Evolutionary conservation across 64 coral and sea anemone species (phyloP).

Genomic region (Anthopleura sola): DNA sequence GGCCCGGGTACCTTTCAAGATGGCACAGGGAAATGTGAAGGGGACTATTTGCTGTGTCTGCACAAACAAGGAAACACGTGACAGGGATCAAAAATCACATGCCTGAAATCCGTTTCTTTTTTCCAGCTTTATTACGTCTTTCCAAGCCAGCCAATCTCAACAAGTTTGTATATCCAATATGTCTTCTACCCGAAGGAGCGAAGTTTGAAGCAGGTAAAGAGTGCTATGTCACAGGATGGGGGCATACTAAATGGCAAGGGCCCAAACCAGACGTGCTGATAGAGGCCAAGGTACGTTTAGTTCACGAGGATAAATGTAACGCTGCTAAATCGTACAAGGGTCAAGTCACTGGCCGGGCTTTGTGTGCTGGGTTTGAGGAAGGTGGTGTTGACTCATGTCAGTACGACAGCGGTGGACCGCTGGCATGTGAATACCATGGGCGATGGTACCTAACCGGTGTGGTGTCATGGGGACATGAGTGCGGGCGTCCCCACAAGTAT

Average conservation of each 20-base stretch:
- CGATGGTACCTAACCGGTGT: conserved; percentile 65
- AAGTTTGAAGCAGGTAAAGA: conserved; percentile 34
- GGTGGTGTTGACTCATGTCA: conserved; percentile 67
- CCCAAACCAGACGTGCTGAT: conserved; percentile 43
- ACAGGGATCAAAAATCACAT: too few relatives aligned
- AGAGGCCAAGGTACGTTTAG: conserved; percentile 49
- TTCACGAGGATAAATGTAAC: conserved; percentile 55
- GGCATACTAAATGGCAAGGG: conserved; percentile 47
- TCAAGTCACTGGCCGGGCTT: conserved; percentile 18
- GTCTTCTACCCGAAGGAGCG: conserved; percentile 46
- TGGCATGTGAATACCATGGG: conserved; percentile 44
- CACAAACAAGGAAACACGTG: too few relatives aligned
- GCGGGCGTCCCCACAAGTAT: conserved; percentile 54
- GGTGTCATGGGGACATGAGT: conserved; percentile 62
- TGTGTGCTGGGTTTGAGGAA: conserved; percentile 59
- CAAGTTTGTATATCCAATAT: conserved; percentile 54
- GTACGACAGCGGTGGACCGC: conserved; percentile 64
- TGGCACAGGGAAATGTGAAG: too few relatives aligned
- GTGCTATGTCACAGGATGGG: conserved; percentile 66
- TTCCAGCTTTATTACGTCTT: conserved; percentile 41
- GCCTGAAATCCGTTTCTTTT: not conserved
- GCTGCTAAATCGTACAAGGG: conserved; percentile 36
- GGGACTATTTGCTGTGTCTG: too few relatives aligned
- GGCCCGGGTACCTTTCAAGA: too few relatives aligned
- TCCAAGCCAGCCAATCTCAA: conserved; percentile 33